Base-by-base conservation (phyloP, 2,888 invertebrate genomes). In the Lamproptera curius region DNA sequence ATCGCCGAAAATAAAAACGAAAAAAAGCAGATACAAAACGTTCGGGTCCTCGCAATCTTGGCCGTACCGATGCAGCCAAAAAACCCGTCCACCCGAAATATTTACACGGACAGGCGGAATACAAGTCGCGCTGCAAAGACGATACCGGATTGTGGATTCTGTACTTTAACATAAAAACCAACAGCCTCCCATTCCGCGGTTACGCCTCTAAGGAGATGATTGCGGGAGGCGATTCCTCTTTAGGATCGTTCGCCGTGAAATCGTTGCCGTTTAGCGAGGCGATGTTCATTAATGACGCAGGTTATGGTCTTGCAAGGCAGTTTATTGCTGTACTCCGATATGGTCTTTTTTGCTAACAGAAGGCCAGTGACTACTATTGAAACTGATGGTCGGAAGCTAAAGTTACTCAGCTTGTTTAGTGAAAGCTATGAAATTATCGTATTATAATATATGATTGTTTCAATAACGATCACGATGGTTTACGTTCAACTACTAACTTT, bases 131-230 rank as follows among this genome's bases (percentile, higher is more conserved):
- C 20, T 39, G 38, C 23, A 23, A 34, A 39, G 39, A 45, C 38
- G 38, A 33, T 31, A 38, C 38, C 23, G 39, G 45, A 45, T 45
- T 8, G 45, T 23, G 38, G 23, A 31, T 45, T 45, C 14, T n/a
- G n/a, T n/a, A n/a, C n/a, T n/a, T n/a, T n/a, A n/a, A 20, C 39
- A 45, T 45, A 45, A 45, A 39, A 45, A 45, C 39, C 20, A 33
- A 45, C 39, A 45, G 36, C 31, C 31, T 8, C 14, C 14, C 31
- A 33, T 39, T 39, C 15, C 45, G 45, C 39, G 45, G 45, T 45
- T 39, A 39, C 28, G 33, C 28, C 17, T 23, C 16, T 14, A 17
- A 14, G 20, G 28, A 39, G 34, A 45, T 28, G 45, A 20, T 20
- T 31, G 45, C 16, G 39, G 39, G 39, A 39, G 45, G 23, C 33